Evolutionary conservation across 2,888 invertebrate genomes (phyloP).

Genomic region (Lycophotia porphyrea): DNA sequence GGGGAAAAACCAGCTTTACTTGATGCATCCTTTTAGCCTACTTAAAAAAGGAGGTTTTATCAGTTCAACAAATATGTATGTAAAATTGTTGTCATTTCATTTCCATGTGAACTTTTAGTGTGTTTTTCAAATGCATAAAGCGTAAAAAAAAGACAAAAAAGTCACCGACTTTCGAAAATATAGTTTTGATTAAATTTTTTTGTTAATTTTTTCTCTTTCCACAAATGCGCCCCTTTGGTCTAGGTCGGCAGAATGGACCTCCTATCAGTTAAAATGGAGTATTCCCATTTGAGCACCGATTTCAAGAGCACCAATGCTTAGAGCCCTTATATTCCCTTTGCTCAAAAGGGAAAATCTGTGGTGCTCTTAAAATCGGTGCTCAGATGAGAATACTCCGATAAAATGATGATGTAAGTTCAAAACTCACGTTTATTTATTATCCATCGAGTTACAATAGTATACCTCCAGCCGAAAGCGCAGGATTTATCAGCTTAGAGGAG

Average conservation of each 20-base stretch:
- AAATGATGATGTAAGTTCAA: neutral
- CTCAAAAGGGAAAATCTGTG: too few species aligned
- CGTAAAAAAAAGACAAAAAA: neutral
- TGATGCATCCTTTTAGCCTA: neutral
- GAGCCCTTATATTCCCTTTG: too few species aligned
- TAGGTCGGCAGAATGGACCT: neutral
- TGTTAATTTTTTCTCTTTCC: neutral
- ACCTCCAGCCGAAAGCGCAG: constrained; percentile 8
- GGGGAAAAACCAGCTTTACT: neutral
- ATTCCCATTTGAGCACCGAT: too few species aligned
- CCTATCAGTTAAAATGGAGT: too few species aligned
- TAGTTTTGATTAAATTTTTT: neutral
- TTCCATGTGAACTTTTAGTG: neutral
- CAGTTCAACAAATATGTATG: too few species aligned
- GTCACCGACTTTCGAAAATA: neutral
- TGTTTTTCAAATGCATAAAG: neutral
- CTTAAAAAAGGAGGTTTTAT: too few species aligned
- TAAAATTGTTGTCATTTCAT: neutral
- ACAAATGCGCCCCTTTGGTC: neutral
- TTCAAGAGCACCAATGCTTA: too few species aligned
- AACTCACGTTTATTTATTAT: neutral
- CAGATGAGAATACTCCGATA: too few species aligned
- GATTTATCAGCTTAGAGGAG: constrained; percentile 46
- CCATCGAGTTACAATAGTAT: constrained; percentile 28
- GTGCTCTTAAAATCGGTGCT: too few species aligned